Evolutionary conservation across 2,888 invertebrate species (phyloP), one percentile per base, ranked within the genome.

Genomic region (Tetheella fluctuosa): DNA sequence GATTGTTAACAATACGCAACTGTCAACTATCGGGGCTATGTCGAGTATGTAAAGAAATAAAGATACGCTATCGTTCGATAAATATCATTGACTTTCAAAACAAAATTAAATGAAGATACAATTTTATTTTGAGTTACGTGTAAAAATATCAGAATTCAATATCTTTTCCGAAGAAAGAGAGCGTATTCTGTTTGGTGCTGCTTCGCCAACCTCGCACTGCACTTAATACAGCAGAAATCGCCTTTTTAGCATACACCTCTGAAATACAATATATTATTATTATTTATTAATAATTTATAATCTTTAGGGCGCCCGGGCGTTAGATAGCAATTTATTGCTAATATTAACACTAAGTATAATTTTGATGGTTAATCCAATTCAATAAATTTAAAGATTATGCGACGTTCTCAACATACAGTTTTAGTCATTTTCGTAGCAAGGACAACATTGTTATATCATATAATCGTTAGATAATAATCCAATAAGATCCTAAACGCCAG

Each of bases 151-250:
- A 89, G 65, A 91, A 92, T 64, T 92, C 93, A 0, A 92, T 79
- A 52, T 91, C 89, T 68, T 70, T 84, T 5, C 91, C 91, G 64
- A 89, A 92, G 73, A 92, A 92, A 1, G 85, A 85, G 7, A 92
- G 81, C 0, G 92, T 92, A 68, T 92, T 92, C 59, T 79, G 83
- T 63, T 89, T 90, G 15, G 87, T 89, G 66, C 86, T 92, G 60
- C 89, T 88, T 7, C 93, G 81, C 92, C 92, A 93, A 0, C 90
- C 93, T 25, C 93, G 86, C 17, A 92, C 90, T 60, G 92, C 71
- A 63, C 89, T 83, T 34, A 90, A 62, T 15, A 89, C 81, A 1
- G 86, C 81, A 13, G 81, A 64, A 30, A 85, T 65, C 0, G 91
- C 77, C 64, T 89, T 88, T 53, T 79, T 80, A 28, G 88, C 84